phyloP scores from a whole-genome alignment of 2,113 vertebrate species.

The Lathamus discolor region DNA sequence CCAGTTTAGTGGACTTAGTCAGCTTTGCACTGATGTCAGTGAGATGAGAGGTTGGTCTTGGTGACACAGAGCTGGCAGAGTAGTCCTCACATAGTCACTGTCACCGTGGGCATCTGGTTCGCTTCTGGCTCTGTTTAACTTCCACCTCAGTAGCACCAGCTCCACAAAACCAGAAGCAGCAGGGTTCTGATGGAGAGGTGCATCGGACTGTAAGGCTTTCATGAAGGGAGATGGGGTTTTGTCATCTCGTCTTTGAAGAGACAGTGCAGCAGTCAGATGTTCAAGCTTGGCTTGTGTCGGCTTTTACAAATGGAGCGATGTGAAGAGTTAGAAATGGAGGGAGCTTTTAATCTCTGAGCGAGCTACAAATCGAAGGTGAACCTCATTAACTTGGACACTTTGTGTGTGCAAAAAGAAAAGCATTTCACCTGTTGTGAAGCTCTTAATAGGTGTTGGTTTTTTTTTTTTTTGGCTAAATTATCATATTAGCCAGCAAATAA shows the following conservation, averaged over 20 bases:
- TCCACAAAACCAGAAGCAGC: not conserved
- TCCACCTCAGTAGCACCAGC: not conserved
- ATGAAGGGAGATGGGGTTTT: not conserved
- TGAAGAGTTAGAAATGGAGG: not conserved
- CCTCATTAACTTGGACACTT: constrained; percentile 58
- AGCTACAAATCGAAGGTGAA: constrained; percentile 59
- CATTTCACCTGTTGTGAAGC: constrained; percentile 59
- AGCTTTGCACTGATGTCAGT: not conserved
- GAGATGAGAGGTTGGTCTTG: not conserved
- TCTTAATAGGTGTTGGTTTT: constrained; percentile 58
- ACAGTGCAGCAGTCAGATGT: not conserved
- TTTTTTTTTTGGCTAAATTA: constrained; percentile 54
- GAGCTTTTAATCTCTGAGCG: constrained; percentile 32
- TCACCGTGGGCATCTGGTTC: not conserved
- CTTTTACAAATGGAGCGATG: not conserved
- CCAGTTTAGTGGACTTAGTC: not conserved
- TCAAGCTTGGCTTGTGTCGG: not conserved
- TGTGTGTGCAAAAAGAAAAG: constrained; percentile 55
- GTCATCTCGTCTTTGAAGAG: not conserved
- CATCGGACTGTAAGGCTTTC: not conserved
- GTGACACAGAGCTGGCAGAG: not conserved
- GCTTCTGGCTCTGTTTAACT: not conserved
- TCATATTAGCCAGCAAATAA: constrained; percentile 67
- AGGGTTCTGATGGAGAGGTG: not conserved
- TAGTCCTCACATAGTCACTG: not conserved